Base-by-base conservation (phyloP, 1,140 invertebrate genomes). In the Pantala flavescens region DNA sequence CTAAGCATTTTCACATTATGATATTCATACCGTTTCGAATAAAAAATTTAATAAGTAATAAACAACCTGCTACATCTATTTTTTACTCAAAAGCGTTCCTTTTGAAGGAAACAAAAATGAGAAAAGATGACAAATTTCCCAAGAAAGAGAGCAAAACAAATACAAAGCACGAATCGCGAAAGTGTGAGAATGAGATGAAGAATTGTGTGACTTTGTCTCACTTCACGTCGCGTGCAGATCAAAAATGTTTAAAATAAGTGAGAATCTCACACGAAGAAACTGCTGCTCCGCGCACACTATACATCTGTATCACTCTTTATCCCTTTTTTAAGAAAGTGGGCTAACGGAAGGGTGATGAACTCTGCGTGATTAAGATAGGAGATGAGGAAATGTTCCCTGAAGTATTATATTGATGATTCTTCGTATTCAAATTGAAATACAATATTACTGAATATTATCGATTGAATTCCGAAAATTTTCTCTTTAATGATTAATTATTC, bases 221-320 rank as follows among this genome's bases (percentile, higher is more conserved):
- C 43, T 11, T 49, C 49, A 63, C 49, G 14, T 63, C n/a, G 49
- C 49, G 49, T 63, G 49, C n/a, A 63, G 14, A 7, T 63, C 2
- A 63, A 12, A 21, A 63, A 63, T 19, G 49, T 19, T 19, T 63
- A 63, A 63, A 63, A 63, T 19, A 63, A 63, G 49, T 16, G 49
- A 63, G 49, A 63, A 63, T 63, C 49, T 63, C 49, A 63, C 49
- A 21, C 49, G 49, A 63, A 5, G 28, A 36, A 36, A 36, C 28
- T 36, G 49, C n/a, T 16, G 49, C 49, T 19, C 49, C 16, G 49
- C 49, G n/a, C n/a, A 21, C 14, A 19, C n/a, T 21, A 63, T 63
- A 63, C 49, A 63, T 63, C 49, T 63, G 49, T 63, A 63, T 63
- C 49, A 63, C 49, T 63, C 49, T 63, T 63, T 63, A 63, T 63